These are phyloP conservation scores for Morone chrysops DNA, from an alignment of 2,113 vertebrate genomes.

Conservation along the genomic window DNA sequence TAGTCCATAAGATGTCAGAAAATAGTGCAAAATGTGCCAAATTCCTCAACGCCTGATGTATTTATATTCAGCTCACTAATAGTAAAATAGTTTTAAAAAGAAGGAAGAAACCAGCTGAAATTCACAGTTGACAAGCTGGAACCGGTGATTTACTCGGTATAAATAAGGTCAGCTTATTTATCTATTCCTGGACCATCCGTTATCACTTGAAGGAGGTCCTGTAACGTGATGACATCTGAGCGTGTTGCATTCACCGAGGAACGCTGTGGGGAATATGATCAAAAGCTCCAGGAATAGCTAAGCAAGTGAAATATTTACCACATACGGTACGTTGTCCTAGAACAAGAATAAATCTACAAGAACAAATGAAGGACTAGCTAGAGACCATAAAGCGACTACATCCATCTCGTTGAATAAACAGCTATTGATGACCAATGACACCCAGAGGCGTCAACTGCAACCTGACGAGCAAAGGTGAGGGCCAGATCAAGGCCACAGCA, in stretches of 20 bases:
- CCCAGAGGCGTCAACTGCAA: neutral
- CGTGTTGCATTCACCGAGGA: neutral
- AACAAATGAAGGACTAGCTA: neutral
- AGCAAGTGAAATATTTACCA: neutral
- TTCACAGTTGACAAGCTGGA: no score
- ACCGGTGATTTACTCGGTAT: no score
- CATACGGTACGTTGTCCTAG: no score
- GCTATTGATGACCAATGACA: neutral
- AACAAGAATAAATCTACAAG: neutral
- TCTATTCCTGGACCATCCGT: neutral
- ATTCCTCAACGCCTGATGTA: no score
- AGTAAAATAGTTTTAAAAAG: no score
- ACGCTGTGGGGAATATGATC: no score
- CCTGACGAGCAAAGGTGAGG: slow-evolving; percentile 4
- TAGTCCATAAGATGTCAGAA: no score
- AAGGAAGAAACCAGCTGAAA: no score
- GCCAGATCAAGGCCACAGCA: slow-evolving; percentile 11
- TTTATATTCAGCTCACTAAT: no score
- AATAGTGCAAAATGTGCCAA: no score
- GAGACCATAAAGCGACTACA: neutral
- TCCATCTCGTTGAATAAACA: neutral
- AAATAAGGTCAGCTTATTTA: no score
- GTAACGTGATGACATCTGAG: neutral
- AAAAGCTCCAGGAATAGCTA: neutral
- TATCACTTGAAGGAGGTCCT: no score